phyloP scores from a whole-genome alignment of 1,140 invertebrate genomes.

The Drosophila navojoa region DNA sequence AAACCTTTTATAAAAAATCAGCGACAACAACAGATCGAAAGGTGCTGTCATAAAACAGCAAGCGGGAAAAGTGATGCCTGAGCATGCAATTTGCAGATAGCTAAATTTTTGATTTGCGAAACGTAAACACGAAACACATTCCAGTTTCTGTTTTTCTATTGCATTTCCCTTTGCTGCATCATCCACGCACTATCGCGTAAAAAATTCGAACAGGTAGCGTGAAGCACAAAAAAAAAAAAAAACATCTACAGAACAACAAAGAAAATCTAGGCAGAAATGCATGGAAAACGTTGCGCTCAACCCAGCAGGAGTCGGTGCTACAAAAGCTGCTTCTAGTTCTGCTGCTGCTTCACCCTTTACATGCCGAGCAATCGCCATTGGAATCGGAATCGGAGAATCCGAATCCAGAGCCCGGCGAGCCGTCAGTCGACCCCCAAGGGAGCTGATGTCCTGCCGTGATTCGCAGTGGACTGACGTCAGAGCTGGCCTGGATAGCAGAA shows the following conservation, averaged over 20 bases:
- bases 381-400: constrained; percentile 56
- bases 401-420: constrained; percentile 13
- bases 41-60: constrained; percentile 71
- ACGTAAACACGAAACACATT: constrained; percentile 75
- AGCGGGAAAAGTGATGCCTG: constrained; percentile 63
- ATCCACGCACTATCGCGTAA: constrained; percentile 61
- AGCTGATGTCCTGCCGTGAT: constrained; percentile 67
- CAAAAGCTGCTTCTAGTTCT: constrained; percentile 39
- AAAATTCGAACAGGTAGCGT: constrained; percentile 83
- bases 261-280: constrained; percentile 28
- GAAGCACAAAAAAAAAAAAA: constrained; percentile 56
- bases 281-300: constrained; percentile 42
- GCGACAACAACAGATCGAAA: constrained; percentile 37
- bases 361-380: constrained; percentile 52
- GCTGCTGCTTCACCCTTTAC: constrained; percentile 66
- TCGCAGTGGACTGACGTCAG: constrained; percentile 58
- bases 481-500: constrained; percentile 40
- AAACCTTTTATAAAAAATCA: constrained; percentile 63
- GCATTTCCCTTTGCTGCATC: constrained; percentile 16
- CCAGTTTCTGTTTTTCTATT: constrained; percentile 29
- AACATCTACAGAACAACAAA: constrained; percentile 15
- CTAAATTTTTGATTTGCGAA: constrained; percentile 78
- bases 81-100: constrained; percentile 77
- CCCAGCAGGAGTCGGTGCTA: constrained; percentile 61
- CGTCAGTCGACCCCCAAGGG: constrained; percentile 52